Evolutionary conservation across 2,113 vertebrate species (phyloP), one percentile per base, ranked within the genome.

Genomic region (Tympanuchus pallidicinctus): DNA sequence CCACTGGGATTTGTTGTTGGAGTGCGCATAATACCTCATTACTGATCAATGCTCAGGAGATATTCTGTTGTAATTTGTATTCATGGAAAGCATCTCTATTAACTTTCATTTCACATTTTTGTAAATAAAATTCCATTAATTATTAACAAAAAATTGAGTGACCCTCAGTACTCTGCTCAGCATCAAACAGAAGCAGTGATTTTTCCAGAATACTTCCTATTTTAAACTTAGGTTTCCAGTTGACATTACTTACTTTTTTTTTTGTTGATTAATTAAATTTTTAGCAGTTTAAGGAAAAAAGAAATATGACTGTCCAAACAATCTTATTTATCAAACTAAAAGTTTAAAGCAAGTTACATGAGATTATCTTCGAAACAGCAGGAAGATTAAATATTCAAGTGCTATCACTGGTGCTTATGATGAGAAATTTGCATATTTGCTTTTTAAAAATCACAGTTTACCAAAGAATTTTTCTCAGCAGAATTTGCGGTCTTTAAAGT

Each of bases 51-150:
- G 87, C 95, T 83, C 5, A 0, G 91, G 87, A 92, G 87, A 86
- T 89, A 11, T 67, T 91, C 57, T 85, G 15, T 43, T 94, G 38
- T 87, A 88, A 89, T 95, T 85, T 92, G 32, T 88, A 91, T 95
- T 94, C 94, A 52, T 56, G 47, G 61, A 22, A 86, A 88, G 70
- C 77, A 52, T 74, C 69, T 61, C 61, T 70, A 71, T 65, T 86
- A 7, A 1, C 82, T 94, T 88, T 93, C 28, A 63, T 82, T 94
- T 91, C 72, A 73, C 7, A 42, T 76, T 93, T 95, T 86, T 90
- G 86, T 94, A 96, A 95, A 94, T 94, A 96, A 93, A 92, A 81
- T 86, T 14, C 42, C 20, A 83, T 90, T 92, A 71, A 90, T 88
- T 94, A 94, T 94, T 92, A 90, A 91, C 13, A 22, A 92, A 82